Evolutionary conservation across 2,888 invertebrate species (phyloP).

Genomic region (Malthinus seriepunctatus): DNA sequence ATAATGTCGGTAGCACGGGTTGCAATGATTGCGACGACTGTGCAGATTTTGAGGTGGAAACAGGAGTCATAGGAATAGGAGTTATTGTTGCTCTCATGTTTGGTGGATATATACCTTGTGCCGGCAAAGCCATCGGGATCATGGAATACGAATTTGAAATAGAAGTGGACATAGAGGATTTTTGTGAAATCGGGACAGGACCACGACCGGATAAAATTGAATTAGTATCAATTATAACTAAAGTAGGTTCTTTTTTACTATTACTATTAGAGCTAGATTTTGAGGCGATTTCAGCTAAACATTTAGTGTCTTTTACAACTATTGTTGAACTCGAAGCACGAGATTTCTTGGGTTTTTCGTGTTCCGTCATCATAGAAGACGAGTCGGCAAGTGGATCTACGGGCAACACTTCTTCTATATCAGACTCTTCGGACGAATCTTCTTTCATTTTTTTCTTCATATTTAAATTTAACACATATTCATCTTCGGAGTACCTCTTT

Average conservation of each 20-base stretch:
- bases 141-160: conserved; percentile 52
- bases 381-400: conserved; percentile 62
- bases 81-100: conserved; percentile 63
- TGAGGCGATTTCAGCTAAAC: conserved; percentile 69
- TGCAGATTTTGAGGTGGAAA: conserved; percentile 47
- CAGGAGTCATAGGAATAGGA: conserved; percentile 57
- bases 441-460: conserved; percentile 7
- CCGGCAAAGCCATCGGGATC: conserved; percentile 59
- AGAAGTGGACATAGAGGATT: conserved; percentile 44
- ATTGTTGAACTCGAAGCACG: conserved; percentile 53
- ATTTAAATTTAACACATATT: conserved; percentile 23
- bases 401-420: conserved; percentile 66
- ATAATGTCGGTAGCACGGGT: conserved; percentile 78
- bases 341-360: conserved; percentile 9
- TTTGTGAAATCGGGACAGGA: conserved; percentile 57
- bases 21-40: conserved; percentile 34
- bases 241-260: conserved; percentile 71
- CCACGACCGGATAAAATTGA: conserved; percentile 68
- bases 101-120: conserved; percentile 68
- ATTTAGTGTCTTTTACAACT: conserved; percentile 73
- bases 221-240: conserved; percentile 80
- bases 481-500: conserved; percentile 17
- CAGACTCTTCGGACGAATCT: conserved; percentile 36
- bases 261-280: conserved; percentile 57
- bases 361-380: conserved; percentile 2